Evolutionary conservation across 2,888 invertebrate genomes (phyloP).

Genomic region (Tipula vernalis): DNA sequence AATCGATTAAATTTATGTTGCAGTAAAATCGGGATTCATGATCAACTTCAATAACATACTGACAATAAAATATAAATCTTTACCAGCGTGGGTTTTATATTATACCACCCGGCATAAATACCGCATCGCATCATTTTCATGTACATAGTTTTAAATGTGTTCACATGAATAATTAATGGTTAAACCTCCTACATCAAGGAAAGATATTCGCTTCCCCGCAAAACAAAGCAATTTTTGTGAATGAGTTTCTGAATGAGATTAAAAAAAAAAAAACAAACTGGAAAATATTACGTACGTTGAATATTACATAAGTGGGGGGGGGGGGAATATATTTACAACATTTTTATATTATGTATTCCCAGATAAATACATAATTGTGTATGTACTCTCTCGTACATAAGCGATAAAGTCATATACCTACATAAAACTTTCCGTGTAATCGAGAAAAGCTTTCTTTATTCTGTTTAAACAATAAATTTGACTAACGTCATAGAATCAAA

Average conservation of each 20-base stretch:
- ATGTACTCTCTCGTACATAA: not conserved
- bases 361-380: not conserved
- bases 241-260: not conserved
- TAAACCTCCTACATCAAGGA: not conserved
- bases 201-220: not conserved
- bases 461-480: not conserved
- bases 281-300: not conserved
- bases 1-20: no score
- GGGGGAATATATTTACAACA: not conserved
- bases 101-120: no score
- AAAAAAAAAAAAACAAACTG: not conserved
- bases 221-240: not conserved
- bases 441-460: not conserved
- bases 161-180: not conserved
- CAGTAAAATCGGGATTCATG: no score
- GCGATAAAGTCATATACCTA: not conserved
- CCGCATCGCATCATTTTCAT: no score
- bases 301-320: not conserved
- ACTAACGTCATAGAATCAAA: not conserved
- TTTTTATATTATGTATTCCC: not conserved
- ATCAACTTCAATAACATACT: not conserved
- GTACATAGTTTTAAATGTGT: not conserved
- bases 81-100: not conserved
- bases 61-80: not conserved
- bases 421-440: not conserved